Percentiles rank a stretch among this genome's conserved stretches.
These are phyloP conservation scores for Episyrphus balteatus DNA, from an alignment of 1,140 invertebrate species.

Conservation along the genomic window DNA sequence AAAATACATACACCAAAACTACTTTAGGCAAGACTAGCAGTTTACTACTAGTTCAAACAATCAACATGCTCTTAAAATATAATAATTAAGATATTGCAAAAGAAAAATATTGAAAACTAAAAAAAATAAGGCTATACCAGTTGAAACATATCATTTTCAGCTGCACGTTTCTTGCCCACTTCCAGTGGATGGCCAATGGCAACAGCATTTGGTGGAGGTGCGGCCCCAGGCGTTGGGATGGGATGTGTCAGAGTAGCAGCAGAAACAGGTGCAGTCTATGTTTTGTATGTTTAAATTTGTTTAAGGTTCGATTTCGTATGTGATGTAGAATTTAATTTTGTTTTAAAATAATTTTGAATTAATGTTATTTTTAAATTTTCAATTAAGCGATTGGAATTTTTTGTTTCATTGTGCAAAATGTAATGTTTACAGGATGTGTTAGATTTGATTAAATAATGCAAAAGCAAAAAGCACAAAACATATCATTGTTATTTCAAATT, in stretches of 20 bases:
- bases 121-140: slow-evolving; percentile 56
- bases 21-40: no score
- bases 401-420: neutral
- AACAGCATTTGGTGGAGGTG: slow-evolving; percentile 20
- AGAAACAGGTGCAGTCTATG: slow-evolving; percentile 28
- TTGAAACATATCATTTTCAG: slow-evolving; percentile 68
- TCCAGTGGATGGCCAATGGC: slow-evolving; percentile 38
- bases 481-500: neutral
- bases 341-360: slow-evolving; percentile 15
- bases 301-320: slow-evolving; percentile 5
- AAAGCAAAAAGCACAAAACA: neutral
- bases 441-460: neutral
- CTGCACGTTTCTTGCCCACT: slow-evolving; percentile 67
- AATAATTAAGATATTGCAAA: neutral
- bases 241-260: slow-evolving; percentile 19
- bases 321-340: slow-evolving; percentile 3
- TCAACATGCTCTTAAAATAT: neutral
- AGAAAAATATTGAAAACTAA: slow-evolving; percentile 4
- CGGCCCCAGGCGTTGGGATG: slow-evolving; percentile 25
- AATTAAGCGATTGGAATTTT: neutral
- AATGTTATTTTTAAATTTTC: no score
- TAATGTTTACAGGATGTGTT: neutral
- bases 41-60: no score
- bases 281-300: slow-evolving; percentile 9
- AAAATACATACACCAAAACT: no score